Evolutionary conservation across 2,888 invertebrate species (phyloP), one percentile per base, ranked within the genome.

Genomic region (Heliconius charithonia): DNA sequence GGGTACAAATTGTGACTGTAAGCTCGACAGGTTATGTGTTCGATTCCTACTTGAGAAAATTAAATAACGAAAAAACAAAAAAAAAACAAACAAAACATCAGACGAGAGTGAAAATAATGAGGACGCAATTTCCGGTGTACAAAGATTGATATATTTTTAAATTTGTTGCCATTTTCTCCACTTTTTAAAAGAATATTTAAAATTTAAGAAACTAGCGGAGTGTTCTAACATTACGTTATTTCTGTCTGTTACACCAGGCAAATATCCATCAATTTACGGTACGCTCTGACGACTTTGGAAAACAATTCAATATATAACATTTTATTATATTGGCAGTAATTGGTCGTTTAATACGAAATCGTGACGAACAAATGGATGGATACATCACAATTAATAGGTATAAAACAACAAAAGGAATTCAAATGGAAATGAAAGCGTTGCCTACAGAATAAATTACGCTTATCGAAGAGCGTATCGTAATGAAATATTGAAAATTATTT

Each of bases 341-440:
- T 73, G 73, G 16, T 45, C 74, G 74, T 41, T 37, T 41, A 74
- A 45, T 41, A 22, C 0, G 59, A 72, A 59, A 65, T 7, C 63
- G 45, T 29, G 45, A 62, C 25, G 25, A 65, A 41, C 41, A 27
- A 45, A 12, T 74, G 63, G 45, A 74, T 62, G 63, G 65, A 74
- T 45, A 65, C 45, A 37, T 29, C 51, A 62, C 63, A 63, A 62
- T 62, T 63, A 74, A 63, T 65, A n/a, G n/a, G n/a, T n/a, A 74
- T 65, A 10, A 63, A 63, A 74, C 62, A 74, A 62, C 25, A 62
- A 74, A 37, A 63, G 27, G 25, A 41, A 27, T 62, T 45, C 19
- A 45, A 74, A 65, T 45, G 63, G 27, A 74, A 74, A 74, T 74
- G 25, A 45, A 74, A 74, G 37, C 63, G 10, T 41, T 41, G 25